Evolutionary conservation across 2,797 vertebrate species (phyloP), one percentile per base, ranked within the genome.

Genomic region (Sciurus carolinensis): DNA sequence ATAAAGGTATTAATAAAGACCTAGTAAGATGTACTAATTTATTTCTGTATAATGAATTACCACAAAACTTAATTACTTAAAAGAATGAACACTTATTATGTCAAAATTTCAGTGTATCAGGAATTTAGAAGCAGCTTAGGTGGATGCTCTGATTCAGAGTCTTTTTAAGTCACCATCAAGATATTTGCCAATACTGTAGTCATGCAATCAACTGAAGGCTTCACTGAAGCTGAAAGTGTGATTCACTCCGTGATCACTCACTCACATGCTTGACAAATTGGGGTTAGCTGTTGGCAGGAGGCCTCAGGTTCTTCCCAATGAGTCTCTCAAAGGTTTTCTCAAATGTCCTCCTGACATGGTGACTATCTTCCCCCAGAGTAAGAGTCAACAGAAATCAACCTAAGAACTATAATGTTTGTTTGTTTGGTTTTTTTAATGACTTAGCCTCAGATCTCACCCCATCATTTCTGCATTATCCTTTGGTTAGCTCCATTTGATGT

Each of bases 301-400:
- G 36, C 33, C 18, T 57, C 20, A 22, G 13, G 26, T 66, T 33
- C 39, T 95, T 36, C 75, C 36, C 69, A 72, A 76, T 79, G 57
- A 95, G 8, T 18, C 42, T 66, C 69, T 90, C 39, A 28, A 1
- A 50, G 39, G 5, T 9, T 13, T 89, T 17, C 39, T 54, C 90
- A 59, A 80, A 66, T 83, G 33, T 87, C 36, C 15, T 94, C 17
- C 86, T 77, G 20, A 76, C 80, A 44, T 76, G 66, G 2, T 15
- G 7, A 7, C 22, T 84, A 42, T 24, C 75, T 91, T 95, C 42
- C 39, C 12, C 24, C 77, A 83, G 52, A 93, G 26, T 39, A 20
- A 95, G 47, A 54, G 10, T 95, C 26, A 66, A 87, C 22, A 80
- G 66, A 96, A 77, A 80, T 13, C 33, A 82, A 72, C 66, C 79